Evolutionary conservation across 2,888 invertebrate genomes (phyloP), one percentile per base, ranked within the genome.

Genomic region (Apotomis betuletana): DNA sequence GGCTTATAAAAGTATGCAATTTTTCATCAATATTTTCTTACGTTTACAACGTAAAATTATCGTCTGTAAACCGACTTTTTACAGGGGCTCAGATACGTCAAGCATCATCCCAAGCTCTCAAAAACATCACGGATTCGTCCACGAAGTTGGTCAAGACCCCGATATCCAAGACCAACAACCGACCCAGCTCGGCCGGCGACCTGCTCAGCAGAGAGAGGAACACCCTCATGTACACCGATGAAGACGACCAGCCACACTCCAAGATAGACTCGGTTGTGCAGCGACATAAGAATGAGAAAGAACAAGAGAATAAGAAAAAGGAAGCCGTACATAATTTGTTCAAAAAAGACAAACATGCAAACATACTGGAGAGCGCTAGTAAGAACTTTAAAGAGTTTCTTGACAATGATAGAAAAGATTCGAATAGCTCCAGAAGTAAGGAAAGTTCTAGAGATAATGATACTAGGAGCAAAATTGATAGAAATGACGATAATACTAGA

Each of bases 211-310:
- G 81, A 49, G 89, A 92, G 74, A 85, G 94, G 13, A 84, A 90
- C 65, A 80, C 80, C n/a, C 82, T 95, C 1, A 75, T 94, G 52
- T 95, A 94, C 78, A 86, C 87, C 0, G 85, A 90, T 4, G 94
- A 94, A 5, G 94, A 94, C 62, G 76, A 77, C 10, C 61, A 38
- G 15, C 87, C 88, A 1, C 81, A 94, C 75, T 86, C 84, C 15
- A 91, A 90, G 80, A 90, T 94, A 57, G 94, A 94, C 78, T 86
- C 84, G 58, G 72, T 92, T 1, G 84, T 93, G 0, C 80, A 87
- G 55, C 79, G 85, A 74, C 91, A 91, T 75, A 85, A 85, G 41
- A 85, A 87, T 55, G 82, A 87, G 69, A 87, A 81, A 54, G 55
- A 72, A 58, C 52, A 64, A 55, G 61, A 69, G 57, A 67, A 10